Evolutionary conservation across 2,888 invertebrate genomes (phyloP).

Genomic region (Aphodius sticticus): DNA sequence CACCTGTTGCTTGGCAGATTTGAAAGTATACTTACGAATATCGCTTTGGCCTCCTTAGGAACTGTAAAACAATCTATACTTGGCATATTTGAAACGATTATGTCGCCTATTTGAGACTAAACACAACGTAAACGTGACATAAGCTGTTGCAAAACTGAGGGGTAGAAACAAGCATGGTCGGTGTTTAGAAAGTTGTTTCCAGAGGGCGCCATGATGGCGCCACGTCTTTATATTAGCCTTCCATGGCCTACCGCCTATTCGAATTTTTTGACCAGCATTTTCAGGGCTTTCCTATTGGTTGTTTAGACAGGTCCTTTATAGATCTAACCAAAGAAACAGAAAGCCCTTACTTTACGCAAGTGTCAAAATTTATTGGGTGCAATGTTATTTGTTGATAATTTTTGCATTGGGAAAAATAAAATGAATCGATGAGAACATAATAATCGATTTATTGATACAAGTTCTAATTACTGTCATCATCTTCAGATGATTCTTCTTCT

Average conservation of each 20-base stretch:
- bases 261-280: no score
- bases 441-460: not conserved
- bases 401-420: not conserved
- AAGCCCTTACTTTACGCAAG: no score
- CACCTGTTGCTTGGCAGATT: not conserved
- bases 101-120: not conserved
- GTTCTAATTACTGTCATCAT: slow-evolving; percentile 38
- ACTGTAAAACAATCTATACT: not conserved
- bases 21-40: not conserved
- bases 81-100: not conserved
- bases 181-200: not conserved
- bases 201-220: not conserved
- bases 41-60: not conserved
- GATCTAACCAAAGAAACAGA: no score
- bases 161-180: not conserved
- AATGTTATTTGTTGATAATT: no score
- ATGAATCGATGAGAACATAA: not conserved
- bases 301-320: no score
- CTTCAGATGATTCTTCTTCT: slow-evolving; percentile 73
- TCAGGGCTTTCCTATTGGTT: no score
- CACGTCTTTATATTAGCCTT: no score
- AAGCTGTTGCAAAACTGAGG: not conserved
- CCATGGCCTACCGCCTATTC: no score
- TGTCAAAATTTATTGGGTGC: no score
- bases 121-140: no score